Conservation (phyloP, 2,888 invertebrate species). For the Timema cristinae region DNA sequence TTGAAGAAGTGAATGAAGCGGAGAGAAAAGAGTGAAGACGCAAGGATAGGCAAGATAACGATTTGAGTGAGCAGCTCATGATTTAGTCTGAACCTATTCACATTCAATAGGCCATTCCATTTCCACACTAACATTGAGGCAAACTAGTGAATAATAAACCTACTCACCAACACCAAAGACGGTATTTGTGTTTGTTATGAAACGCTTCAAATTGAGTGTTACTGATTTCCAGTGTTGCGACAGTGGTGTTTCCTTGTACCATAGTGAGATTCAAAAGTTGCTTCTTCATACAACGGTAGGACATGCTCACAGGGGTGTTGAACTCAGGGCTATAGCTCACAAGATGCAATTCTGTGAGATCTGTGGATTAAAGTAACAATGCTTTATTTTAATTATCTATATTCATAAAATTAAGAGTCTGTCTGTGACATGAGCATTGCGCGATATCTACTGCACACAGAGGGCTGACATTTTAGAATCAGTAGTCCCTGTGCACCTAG, state of each 20-base stretch:
- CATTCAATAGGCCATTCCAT: no score
- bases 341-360: slow-evolving; percentile 44
- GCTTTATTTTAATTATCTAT: background rate
- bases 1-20: no score
- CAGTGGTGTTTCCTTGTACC: slow-evolving; percentile 38
- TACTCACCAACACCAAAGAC: slow-evolving; percentile 61
- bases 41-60: no score
- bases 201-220: slow-evolving; percentile 73
- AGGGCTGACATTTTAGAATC: no score
- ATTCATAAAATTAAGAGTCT: background rate
- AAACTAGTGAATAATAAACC: background rate
- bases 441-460: no score
- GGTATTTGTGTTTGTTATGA: slow-evolving; percentile 48
- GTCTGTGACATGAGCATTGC: no score
- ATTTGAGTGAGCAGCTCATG: no score
- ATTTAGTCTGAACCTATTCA: no score
- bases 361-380: slow-evolving; percentile 33
- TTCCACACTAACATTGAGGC: no score
- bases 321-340: slow-evolving; percentile 54
- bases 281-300: slow-evolving; percentile 66
- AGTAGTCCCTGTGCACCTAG: no score
- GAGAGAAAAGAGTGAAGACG: no score
- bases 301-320: slow-evolving; percentile 57
- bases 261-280: slow-evolving; percentile 56
- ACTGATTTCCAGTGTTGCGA: slow-evolving; percentile 55